Evolutionary conservation across 2,888 invertebrate species (phyloP), one percentile per base, ranked within the genome.

Genomic region (Lasioglossum leucozonium): DNA sequence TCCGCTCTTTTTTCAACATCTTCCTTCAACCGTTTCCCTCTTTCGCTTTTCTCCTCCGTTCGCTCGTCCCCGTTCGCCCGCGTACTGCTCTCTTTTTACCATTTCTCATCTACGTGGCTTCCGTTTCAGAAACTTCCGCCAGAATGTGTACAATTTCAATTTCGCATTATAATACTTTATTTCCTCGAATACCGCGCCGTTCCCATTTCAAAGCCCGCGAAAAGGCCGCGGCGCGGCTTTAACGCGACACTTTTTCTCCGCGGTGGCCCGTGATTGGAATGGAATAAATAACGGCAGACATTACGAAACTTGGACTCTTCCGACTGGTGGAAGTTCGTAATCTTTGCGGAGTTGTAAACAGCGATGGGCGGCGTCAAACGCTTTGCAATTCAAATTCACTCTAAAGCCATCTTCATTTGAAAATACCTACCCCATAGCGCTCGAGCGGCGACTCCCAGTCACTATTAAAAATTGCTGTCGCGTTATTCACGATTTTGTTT

Each of bases 21-120:
- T 30, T 72, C 40, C 10, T 6, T 72, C 47, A 51, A 75, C 73
- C 73, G 37, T 62, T 80, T 79, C 74, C 77, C 69, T 69, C 22
- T 34, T 10, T n/a, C 72, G 55, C 4, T 58, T 76, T 73, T 55
- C 71, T 26, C 30, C 47, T 1, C 65, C 72, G n/a, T 37, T 62
- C 16, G n/a, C 55, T 55, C 40, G 30, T n/a, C n/a, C 8, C 18
- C 18, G 34, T 0, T 13, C 42, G 42, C n/a, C 10, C 55, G 8
- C 10, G 3, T 10, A 1, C 18, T 62, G 65, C 65, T n/a, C 47
- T 72, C 22, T 26, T 30, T 37, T 34, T 47, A 30, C 42, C 34
- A 22, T 37, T 22, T 26, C n/a, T 73, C 51, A 34, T 51, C 65
- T 58, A 42, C 73, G 74, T 34, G 51, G 40, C 74, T 26, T 30